phyloP scores from a whole-genome alignment of 2,113 vertebrate genomes.

The Petroica traversi region DNA sequence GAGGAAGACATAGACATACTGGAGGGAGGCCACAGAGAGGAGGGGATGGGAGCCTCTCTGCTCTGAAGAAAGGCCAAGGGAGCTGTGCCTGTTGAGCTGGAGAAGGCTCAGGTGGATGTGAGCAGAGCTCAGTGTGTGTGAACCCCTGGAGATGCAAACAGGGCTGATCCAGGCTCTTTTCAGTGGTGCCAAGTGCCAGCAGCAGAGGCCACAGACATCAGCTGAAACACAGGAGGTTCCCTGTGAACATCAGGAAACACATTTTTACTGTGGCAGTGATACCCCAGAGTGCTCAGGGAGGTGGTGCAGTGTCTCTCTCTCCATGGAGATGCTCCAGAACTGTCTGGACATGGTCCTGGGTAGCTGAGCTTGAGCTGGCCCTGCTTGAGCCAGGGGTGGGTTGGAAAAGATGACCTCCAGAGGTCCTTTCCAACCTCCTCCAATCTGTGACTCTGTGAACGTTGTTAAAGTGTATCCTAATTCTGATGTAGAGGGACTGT shows the following conservation, averaged over 20 bases:
- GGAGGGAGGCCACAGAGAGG: neutral
- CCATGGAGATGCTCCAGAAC: neutral
- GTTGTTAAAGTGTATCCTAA: neutral
- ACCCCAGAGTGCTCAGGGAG: neutral
- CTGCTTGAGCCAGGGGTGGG: neutral
- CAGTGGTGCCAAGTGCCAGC: neutral
- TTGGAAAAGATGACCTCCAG: neutral
- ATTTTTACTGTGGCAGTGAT: neutral
- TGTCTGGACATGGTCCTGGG: neutral
- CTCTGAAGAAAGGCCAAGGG: neutral
- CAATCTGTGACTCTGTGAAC: neutral
- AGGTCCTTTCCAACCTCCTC: neutral
- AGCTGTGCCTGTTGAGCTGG: neutral
- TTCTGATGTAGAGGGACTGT: neutral
- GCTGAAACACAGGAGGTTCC: neutral
- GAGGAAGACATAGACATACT: neutral
- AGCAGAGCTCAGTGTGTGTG: neutral
- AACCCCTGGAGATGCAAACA: neutral
- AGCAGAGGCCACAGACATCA: rapidly evolving
- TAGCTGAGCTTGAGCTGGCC: neutral
- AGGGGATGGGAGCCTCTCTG: neutral
- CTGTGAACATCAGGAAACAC: neutral
- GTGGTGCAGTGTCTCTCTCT: neutral
- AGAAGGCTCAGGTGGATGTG: neutral
- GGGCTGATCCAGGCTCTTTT: neutral